phyloP scores from a whole-genome alignment of 2,797 vertebrate species.

The Rhynchonycteris naso region DNA sequence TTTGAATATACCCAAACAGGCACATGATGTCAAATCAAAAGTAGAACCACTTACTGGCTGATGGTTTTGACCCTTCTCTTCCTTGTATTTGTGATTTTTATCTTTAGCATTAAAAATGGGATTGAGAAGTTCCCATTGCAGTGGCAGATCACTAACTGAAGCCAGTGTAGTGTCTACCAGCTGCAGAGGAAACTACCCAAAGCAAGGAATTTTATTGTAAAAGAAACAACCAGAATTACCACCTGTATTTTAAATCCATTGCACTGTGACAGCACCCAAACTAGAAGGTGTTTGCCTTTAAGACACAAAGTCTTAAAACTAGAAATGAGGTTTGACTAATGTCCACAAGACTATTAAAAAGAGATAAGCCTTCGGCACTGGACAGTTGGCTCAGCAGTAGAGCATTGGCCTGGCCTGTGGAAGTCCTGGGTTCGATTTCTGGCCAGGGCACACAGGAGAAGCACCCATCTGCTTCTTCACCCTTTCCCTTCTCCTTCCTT shows the following conservation, averaged over 20 bases:
- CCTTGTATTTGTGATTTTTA: background rate
- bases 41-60: background rate
- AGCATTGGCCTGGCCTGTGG: too few relatives aligned
- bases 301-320: background rate
- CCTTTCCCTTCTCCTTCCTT: too few relatives aligned
- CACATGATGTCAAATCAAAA: background rate
- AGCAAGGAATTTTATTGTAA: background rate
- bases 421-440: too few relatives aligned
- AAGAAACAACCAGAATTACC: background rate
- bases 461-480: too few relatives aligned
- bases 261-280: background rate
- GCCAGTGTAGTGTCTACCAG: rapidly evolving
- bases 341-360: background rate
- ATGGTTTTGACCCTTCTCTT: background rate
- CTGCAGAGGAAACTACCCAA: background rate
- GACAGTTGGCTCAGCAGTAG: too few relatives aligned
- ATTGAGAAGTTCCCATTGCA: background rate
- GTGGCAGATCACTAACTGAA: background rate
- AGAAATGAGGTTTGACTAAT: background rate
- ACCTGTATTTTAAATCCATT: background rate
- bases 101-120: background rate
- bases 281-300: background rate
- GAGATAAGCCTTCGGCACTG: background rate
- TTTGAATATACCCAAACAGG: background rate
- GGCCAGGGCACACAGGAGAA: too few relatives aligned